Conservation (phyloP, 2,113 vertebrate genomes). For the Sapayoa aenigma region DNA sequence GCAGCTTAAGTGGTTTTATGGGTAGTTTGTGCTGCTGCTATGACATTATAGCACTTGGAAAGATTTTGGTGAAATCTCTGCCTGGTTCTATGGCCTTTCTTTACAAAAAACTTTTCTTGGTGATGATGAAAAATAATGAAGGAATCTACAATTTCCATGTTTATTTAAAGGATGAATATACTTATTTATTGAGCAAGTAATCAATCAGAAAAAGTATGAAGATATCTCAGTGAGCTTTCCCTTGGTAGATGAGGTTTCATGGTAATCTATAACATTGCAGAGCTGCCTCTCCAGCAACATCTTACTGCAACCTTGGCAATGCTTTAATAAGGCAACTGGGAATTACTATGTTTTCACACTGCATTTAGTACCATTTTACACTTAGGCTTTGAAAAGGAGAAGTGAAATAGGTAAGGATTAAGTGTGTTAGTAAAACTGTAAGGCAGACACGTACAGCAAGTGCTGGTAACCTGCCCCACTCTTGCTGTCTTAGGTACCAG, state of each 20-base stretch:
- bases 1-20: conserved; percentile 6
- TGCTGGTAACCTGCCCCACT: background rate
- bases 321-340: background rate
- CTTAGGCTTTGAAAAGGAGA: background rate
- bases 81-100: background rate
- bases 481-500: background rate
- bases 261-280: background rate
- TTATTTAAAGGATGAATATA: background rate
- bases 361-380: background rate
- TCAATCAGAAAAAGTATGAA: background rate
- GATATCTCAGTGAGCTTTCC: background rate
- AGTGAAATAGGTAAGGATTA: background rate
- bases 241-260: background rate
- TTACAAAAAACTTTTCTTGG: background rate
- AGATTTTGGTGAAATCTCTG: background rate
- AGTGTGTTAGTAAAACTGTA: background rate
- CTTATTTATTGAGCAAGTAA: background rate
- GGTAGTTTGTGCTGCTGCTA: background rate
- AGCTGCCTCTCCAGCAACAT: background rate
- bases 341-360: background rate
- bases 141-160: background rate
- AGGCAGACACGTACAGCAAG: background rate
- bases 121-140: background rate
- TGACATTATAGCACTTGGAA: background rate
- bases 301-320: background rate